Base-by-base conservation (phyloP, 1,140 invertebrate genomes). In the Macrotrachela quadricornifera region DNA sequence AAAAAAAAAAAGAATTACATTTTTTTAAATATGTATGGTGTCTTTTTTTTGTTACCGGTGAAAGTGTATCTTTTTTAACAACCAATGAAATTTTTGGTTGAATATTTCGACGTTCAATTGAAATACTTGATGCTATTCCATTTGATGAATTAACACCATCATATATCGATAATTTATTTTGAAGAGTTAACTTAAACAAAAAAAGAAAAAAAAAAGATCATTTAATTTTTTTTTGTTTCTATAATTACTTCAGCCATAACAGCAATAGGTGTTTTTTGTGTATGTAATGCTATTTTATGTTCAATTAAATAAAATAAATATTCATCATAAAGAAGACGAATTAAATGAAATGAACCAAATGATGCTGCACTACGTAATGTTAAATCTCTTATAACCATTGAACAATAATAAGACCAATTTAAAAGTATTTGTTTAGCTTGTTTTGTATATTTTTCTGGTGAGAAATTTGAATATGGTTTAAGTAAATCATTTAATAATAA, bases 291-390 rank as follows among this genome's bases (percentile, higher is more conserved):
- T 21, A 97, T 86, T 69, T 86, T 81, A 67, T 91, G 84, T 71
- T 97, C 92, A 59, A 99, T 85, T 57, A 96, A 75, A 70, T 92
- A 96, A 74, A 92, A 92, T 82, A 99, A 92, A 66, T 96, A 99
- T 69, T 99, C 94, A 69, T 97, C 91, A 69, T 91, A 96, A 17
- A 97, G 74, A 57, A 97, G 74, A 45, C 91, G 79, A 62, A 99
- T 91, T 46, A 99, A 76, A 74, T 99, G 94, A 73, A 99, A 99
- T 52, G 87, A 94, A 40, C 92, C 94, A 73, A 99, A 97, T 67
- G 86, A 92, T 12, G 87, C 85, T 18, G 92, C 91, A 58, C 86
- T 92, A 62, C 91, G 76, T 48, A 94, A 71, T 41, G 88, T 95
- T 50, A 95, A 74, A 73, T 95, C 88, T 38, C 88, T 73, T 60